These are phyloP conservation scores for Elaeidobius kamerunicus DNA, from an alignment of 2,888 invertebrate genomes.

Conservation along the genomic window DNA sequence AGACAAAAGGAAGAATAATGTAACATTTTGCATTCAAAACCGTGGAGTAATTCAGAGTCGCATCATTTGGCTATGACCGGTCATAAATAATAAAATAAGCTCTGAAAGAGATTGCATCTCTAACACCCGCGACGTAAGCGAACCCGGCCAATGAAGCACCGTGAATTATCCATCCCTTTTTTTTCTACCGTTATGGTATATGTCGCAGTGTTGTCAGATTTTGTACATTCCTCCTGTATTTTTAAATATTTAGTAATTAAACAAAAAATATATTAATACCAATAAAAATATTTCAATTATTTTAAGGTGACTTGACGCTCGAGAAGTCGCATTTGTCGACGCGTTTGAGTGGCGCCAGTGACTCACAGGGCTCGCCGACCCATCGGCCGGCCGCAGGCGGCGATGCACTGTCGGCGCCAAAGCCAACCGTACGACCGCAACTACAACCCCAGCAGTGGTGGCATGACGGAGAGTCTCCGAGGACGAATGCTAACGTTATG, in stretches of 20 bases:
- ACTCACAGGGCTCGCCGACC: too few relatives aligned
- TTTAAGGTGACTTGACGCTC: too few relatives aligned
- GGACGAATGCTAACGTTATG: too few relatives aligned
- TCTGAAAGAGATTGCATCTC: constrained; percentile 22
- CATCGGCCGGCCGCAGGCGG: too few relatives aligned
- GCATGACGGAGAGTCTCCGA: too few relatives aligned
- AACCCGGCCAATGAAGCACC: constrained; percentile 13
- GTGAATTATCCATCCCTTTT: constrained; percentile 8
- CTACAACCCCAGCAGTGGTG: too few relatives aligned
- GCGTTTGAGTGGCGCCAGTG: too few relatives aligned
- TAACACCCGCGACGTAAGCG: constrained; percentile 13
- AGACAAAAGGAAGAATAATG: constrained; percentile 17
- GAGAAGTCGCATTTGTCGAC: too few relatives aligned
- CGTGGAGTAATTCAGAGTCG: constrained; percentile 1
- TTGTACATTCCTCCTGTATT: not conserved
- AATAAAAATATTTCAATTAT: too few relatives aligned
- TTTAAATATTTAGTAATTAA: not conserved
- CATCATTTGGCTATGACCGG: constrained; percentile 16
- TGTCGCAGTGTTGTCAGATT: constrained; percentile 6
- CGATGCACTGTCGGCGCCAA: too few relatives aligned
- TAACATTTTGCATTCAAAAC: constrained; percentile 7
- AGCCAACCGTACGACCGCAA: too few relatives aligned
- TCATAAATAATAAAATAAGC: constrained; percentile 25
- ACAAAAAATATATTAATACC: not conserved
- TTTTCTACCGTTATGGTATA: constrained; percentile 11